Evolutionary conservation across 2,113 vertebrate genomes (phyloP), one percentile per base, ranked within the genome.

Genomic region (Ammospiza caudacuta): DNA sequence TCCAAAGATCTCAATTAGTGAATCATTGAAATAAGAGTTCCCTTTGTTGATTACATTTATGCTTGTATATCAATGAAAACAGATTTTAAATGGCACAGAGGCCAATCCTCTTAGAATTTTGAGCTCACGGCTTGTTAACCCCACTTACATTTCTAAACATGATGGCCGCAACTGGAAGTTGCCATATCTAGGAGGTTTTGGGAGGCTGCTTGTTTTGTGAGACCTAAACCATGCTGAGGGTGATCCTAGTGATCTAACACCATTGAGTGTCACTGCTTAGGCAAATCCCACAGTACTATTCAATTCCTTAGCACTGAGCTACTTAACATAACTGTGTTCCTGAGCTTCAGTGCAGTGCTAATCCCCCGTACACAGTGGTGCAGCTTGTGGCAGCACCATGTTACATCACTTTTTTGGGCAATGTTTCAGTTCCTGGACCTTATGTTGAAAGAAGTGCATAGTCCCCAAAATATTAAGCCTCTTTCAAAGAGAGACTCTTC

Each of bases 301-400:
- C 49, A 49, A 7, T 41, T 67, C 25, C 15, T 78, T 9, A 78
- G 14, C 15, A 6, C 19, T 63, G 33, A 4, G 75, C 23, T 59
- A 2, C 25, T 22, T n/a, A 16, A 10, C 20, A 67, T 0, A 0
- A 44, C 6, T 31, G 4, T 15, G 9, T 27, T 58, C 22, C 64
- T 3, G 3, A 44, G 28, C 47, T 77, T 62, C 39, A 44, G 28
- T 12, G 28, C 12, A 22, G 6, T 16, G 24, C 14, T 67, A 37
- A 23, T 29, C 15, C 41, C 46, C 57, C n/a, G 22, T 5, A 41
- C 64, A 11, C 17, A 46, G 17, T 23, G 11, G 11, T 55, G 28
- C 11, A 68, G 31, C 61, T 54, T 15, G 19, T 67, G 55, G 10
- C 17, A 43, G n/a, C 25, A 72, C 9, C 19, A 22, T 0, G 3